phyloP scores from a whole-genome alignment of 2,113 vertebrate species.

The Aptenodytes patagonicus region DNA sequence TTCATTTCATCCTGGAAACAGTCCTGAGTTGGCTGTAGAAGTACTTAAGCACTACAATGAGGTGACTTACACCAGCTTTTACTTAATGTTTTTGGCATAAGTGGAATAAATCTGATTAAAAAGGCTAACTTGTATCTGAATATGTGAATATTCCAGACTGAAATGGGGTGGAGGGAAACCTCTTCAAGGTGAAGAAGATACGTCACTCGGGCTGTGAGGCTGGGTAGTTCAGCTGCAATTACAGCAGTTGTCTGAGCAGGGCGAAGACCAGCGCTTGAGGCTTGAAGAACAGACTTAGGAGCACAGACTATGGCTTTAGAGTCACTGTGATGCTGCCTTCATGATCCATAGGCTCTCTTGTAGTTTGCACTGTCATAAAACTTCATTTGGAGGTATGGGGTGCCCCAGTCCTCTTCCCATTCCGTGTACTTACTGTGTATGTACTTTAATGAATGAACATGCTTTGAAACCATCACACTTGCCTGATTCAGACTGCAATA shows the following conservation, averaged over 20 bases:
- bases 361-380: background rate
- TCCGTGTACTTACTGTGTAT: rapidly evolving
- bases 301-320: background rate
- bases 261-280: background rate
- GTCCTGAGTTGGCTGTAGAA: background rate
- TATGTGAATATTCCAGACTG: background rate
- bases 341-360: no score
- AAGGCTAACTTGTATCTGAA: background rate
- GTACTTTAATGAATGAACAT: background rate
- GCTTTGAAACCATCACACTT: background rate
- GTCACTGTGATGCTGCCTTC: background rate
- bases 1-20: background rate
- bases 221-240: background rate
- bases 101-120: background rate
- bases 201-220: rapidly evolving
- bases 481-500: background rate
- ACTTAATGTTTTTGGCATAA: background rate
- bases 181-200: background rate
- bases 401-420: background rate
- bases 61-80: background rate
- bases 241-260: background rate
- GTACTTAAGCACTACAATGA: background rate
- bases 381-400: background rate
- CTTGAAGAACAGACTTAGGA: background rate
- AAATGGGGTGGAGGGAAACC: background rate